phyloP scores from a whole-genome alignment of 2,888 invertebrate genomes.

The Leptopilina drosophilae region DNA sequence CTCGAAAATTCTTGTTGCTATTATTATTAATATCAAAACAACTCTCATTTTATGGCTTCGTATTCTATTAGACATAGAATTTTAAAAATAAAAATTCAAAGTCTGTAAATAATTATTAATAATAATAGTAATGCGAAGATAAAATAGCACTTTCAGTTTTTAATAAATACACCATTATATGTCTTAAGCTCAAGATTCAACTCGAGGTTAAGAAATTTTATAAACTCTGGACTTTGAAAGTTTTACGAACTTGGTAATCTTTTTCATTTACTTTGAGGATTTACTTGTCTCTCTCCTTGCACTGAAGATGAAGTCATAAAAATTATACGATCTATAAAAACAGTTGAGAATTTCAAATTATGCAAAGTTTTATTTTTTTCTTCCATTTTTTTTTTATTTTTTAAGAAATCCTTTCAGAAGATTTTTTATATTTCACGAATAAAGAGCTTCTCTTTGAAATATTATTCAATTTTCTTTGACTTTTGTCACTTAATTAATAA shows the following conservation, averaged over 20 bases:
- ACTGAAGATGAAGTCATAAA: slow-evolving; percentile 21
- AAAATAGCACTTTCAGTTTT: no score
- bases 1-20: no score
- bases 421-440: not conserved
- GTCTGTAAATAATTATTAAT: no score
- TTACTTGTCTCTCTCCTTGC: slow-evolving; percentile 24
- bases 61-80: no score
- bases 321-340: slow-evolving; percentile 30
- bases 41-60: no score
- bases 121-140: no score
- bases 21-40: no score
- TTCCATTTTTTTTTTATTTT: no score
- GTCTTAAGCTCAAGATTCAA: slow-evolving; percentile 13
- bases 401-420: not conserved
- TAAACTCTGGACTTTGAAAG: slow-evolving; percentile 26
- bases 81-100: no score
- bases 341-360: slow-evolving; percentile 1
- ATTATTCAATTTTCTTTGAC: not conserved
- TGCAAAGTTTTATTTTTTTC: not conserved
- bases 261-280: slow-evolving; percentile 34
- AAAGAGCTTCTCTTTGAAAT: not conserved
- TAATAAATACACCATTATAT: not conserved
- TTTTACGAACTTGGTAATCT: slow-evolving; percentile 18
- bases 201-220: slow-evolving; percentile 6
- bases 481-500: not conserved